Conservation (phyloP, 2,888 invertebrate genomes). For the Agrotis segetum region DNA sequence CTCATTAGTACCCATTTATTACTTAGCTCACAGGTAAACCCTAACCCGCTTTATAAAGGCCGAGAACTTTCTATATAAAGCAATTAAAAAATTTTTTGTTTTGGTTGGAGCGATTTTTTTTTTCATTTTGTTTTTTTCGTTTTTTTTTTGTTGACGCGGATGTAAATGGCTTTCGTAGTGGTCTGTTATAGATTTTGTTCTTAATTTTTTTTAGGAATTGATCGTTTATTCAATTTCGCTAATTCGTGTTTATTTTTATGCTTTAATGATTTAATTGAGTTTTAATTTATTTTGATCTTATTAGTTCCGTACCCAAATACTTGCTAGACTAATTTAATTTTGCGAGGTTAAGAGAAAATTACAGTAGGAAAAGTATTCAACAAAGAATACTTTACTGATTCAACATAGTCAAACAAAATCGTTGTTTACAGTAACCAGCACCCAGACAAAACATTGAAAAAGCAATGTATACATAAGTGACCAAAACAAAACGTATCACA, state of each 20-base stretch:
- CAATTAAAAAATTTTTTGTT: constrained; percentile 34
- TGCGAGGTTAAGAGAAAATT: background rate
- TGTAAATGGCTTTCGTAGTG: background rate
- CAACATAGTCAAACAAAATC: constrained; percentile 19
- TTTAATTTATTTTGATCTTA: background rate
- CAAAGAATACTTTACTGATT: background rate
- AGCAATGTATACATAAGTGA: constrained; percentile 48
- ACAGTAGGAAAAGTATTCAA: background rate
- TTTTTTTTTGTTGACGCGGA: constrained; percentile 2
- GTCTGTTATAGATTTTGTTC: background rate
- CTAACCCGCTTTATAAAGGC: constrained; percentile 12
- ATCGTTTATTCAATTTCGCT: background rate
- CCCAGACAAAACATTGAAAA: constrained; percentile 19
- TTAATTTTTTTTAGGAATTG: background rate
- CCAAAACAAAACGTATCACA: constrained; percentile 42
- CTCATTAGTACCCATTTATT: constrained; percentile 50
- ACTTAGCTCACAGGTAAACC: constrained; percentile 32
- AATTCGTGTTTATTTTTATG: background rate
- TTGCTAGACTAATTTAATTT: background rate
- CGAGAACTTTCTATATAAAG: constrained; percentile 36
- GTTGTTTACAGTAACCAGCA: constrained; percentile 52
- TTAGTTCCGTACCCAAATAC: too few relatives aligned
- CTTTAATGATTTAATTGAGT: background rate
- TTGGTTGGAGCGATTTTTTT: constrained; percentile 16
- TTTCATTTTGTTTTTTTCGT: constrained; percentile 1